Evolutionary conservation across 2,113 vertebrate genomes (phyloP), one percentile per base, ranked within the genome.

Genomic region (Pristiophorus japonicus): DNA sequence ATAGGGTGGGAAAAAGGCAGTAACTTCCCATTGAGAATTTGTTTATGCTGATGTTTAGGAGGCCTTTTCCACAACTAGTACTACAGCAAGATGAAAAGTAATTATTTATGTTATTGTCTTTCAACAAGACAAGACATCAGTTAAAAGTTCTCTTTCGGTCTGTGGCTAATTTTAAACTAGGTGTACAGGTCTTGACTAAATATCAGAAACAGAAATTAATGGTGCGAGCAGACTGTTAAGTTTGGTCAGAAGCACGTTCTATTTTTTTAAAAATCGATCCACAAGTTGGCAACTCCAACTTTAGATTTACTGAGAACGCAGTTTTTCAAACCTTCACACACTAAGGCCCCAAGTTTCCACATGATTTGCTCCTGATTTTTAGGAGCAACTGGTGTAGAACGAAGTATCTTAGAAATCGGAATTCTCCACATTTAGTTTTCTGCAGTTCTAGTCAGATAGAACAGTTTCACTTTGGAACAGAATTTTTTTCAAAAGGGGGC

Each of bases 31-130:
- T n/a, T 63, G 88, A 90, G 59, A 92, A 63, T 38, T 14, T 62
- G 34, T 38, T 92, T 38, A 92, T 2, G 59, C 55, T 59, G 34
- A 63, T 92, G 34, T 22, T 38, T 92, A 16, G 7, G 88, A 92
- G n/a, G 62, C 55, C 16, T 63, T 18, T 59, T n/a, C 12, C 30
- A 4, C 87, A 30, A 30, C 27, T 14, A 90, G 2, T 16, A 34
- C 11, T 59, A 2, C 45, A 96, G 95, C 14, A 95, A 84, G 95
- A 95, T 73, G 70, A 95, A 96, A 96, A 92, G 24, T 0, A 91
- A 96, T 30, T 30, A 24, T 8, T 47, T 85, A 90, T 12, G 10
- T 24, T 14, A 55, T 55, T 88, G 47, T 88, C 24, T 59, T 88
- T 88, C 85, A 30, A 88, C 59, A 18, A 59, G n/a, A 63, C 6